Base-by-base conservation (phyloP, 1,140 invertebrate species). In the Bombus haemorrhoidalis region DNA sequence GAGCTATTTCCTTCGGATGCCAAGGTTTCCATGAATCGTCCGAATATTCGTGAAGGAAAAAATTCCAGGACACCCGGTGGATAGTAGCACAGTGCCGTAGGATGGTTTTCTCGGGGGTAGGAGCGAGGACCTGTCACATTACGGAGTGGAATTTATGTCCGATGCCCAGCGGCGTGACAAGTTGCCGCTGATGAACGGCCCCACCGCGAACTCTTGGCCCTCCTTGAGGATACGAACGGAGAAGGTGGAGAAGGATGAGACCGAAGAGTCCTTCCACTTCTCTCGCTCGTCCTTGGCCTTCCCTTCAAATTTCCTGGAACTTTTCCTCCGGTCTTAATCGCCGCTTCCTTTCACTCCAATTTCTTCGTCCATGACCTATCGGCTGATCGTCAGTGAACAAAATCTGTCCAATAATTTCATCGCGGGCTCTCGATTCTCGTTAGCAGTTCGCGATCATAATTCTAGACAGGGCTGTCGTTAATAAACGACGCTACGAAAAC, bases 101-200 rank as follows among this genome's bases (percentile, higher is more conserved):
- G 89, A 92, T 87, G 87, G 87, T 89, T 86, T 72, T 90, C 87
- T 88, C 83, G 85, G 91, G 91, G 92, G 91, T 92, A 93, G 93
- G 88, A 93, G 92, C 92, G 91, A 92, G 88, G 94, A 94, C 92
- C 94, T 94, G 95, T 95, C 95, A 95, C 94, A 95, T 95, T 95
- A 95, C 94, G 89, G 92, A 91, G 91, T 88, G 91, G 92, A 94
- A 95, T 95, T 95, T 95, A 95, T 95, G 94, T 89, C 89, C 93
- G 94, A 94, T 95, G 94, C 94, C 95, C 94, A 95, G 93, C 94
- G 94, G 94, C 94, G 93, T 94, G 95, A 95, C 94, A 95, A 95
- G 95, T 95, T 95, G 93, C 92, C 93, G 93, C 94, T 95, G 95
- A 95, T 95, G 94, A 95, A 95, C 94, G 94, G 93, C 93, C 92